Conservation (phyloP, 2,797 vertebrate genomes). For the Mareca strepera region DNA sequence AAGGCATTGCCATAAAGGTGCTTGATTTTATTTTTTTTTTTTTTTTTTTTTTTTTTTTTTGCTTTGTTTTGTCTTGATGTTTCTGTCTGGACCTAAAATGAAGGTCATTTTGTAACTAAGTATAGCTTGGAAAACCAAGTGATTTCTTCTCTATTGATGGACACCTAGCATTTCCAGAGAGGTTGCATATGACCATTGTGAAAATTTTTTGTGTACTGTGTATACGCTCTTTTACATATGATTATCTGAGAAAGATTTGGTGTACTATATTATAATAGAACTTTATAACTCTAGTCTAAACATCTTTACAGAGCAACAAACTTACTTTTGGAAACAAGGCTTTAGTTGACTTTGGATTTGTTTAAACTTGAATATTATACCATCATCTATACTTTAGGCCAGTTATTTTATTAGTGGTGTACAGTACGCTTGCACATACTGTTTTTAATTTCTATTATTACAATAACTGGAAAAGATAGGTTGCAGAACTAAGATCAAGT, state of each 20-base stretch:
- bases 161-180: neutral
- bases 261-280: rapidly evolving
- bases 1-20: neutral
- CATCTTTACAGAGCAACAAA: neutral
- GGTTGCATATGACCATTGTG: rapidly evolving
- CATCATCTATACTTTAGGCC: neutral
- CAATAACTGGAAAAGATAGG: neutral
- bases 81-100: neutral
- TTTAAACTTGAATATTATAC: neutral
- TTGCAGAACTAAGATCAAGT: neutral
- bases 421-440: neutral
- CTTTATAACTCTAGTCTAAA: neutral
- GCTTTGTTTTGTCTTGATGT: neutral
- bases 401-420: neutral
- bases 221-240: rapidly evolving
- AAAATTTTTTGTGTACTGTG: neutral
- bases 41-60: too few relatives aligned
- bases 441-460: neutral
- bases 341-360: neutral
- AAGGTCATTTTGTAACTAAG: neutral
- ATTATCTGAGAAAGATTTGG: neutral
- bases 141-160: neutral
- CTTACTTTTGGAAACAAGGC: neutral
- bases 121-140: neutral
- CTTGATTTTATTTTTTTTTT: neutral